A percentile compares a stretch with the other conserved stretches of the same genome.
These are phyloP conservation scores for Ridgeia piscesae DNA, from an alignment of 1,140 invertebrate genomes.

Conservation along the genomic window DNA sequence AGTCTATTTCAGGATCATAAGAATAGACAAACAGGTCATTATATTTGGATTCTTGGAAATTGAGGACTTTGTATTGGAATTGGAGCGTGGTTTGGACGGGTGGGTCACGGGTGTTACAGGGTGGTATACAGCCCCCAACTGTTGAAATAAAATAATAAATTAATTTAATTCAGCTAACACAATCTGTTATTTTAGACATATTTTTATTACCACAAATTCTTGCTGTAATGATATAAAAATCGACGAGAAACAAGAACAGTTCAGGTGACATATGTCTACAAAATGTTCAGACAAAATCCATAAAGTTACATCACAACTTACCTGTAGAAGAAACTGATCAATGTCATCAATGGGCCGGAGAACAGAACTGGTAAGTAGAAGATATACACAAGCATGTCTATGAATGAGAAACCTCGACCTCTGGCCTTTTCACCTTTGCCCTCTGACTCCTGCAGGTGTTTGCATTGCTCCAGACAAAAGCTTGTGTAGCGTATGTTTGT, in stretches of 20 bases:
- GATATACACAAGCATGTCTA: slow-evolving; percentile 68
- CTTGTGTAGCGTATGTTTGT: slow-evolving; percentile 38
- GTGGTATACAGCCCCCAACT: too few species aligned
- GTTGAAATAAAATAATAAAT: too few species aligned
- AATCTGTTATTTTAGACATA: too few species aligned
- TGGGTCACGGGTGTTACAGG: too few species aligned
- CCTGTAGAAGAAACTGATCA: slow-evolving; percentile 65
- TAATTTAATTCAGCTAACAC: too few species aligned
- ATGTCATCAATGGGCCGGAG: slow-evolving; percentile 77
- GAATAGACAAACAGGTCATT: too few species aligned
- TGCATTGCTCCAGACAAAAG: slow-evolving; percentile 38
- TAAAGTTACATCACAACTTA: too few species aligned
- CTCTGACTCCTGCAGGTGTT: background rate
- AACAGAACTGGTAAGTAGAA: slow-evolving; percentile 80
- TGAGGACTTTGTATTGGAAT: too few species aligned
- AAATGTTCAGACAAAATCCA: background rate
- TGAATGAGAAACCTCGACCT: slow-evolving; percentile 5
- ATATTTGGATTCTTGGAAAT: too few species aligned
- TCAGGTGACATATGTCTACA: background rate
- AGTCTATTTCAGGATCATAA: too few species aligned
- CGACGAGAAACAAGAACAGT: background rate
- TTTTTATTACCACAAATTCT: too few species aligned
- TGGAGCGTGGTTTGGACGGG: too few species aligned
- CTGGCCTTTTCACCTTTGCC: slow-evolving; percentile 12
- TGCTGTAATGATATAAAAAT: background rate